Conservation (phyloP, 2,888 invertebrate species). For the Tipula confusa region DNA sequence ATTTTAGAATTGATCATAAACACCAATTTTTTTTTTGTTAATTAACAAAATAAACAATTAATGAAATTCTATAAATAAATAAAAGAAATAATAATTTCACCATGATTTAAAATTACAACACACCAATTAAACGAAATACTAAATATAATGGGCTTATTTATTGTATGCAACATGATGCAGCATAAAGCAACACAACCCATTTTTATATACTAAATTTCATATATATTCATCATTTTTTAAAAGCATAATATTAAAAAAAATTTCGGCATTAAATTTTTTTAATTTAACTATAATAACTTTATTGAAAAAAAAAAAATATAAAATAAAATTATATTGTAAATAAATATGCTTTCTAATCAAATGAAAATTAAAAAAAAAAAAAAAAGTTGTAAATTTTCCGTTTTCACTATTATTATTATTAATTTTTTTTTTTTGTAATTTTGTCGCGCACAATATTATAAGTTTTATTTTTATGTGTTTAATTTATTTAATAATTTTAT, state of each 20-base stretch:
- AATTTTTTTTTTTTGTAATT: too few species aligned
- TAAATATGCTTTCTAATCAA: conserved; percentile 1
- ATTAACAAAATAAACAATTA: neutral
- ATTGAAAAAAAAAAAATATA: too few species aligned
- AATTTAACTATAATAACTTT: conserved; percentile 14
- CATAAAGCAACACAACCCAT: neutral
- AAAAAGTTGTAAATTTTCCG: neutral
- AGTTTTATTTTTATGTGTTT: neutral
- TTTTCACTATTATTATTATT: neutral
- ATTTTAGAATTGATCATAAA: neutral
- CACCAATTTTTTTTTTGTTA: conserved; percentile 1
- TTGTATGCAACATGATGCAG: neutral
- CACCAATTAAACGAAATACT: neutral
- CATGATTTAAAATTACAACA: neutral
- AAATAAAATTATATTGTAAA: neutral
- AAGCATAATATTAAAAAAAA: neutral
- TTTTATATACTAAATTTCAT: neutral
- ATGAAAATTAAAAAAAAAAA: neutral
- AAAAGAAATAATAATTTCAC: neutral
- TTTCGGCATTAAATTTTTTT: neutral
- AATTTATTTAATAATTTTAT: neutral
- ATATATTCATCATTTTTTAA: neutral
- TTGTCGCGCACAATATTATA: conserved; percentile 21
- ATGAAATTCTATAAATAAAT: too few species aligned
- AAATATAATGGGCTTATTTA: neutral